Base-by-base conservation (phyloP, 2,888 invertebrate genomes). In the Coleophora flavipennella region DNA sequence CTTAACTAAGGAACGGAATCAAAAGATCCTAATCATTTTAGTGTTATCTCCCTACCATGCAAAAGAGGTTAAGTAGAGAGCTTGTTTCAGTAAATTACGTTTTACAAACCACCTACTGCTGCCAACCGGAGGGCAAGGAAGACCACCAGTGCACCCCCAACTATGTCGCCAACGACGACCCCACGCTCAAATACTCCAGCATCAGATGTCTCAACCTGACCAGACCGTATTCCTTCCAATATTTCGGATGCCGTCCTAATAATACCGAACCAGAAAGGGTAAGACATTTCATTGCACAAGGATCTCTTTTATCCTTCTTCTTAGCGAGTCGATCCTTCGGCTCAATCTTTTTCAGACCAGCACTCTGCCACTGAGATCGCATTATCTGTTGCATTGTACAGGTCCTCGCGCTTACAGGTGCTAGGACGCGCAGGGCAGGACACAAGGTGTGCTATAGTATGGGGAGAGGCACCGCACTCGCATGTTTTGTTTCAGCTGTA, bases 191-290 rank as follows among this genome's bases (percentile, higher is more conserved):
- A 3, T 65, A 62, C 48, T 58, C 61, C 3, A 50, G 51, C 1
- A 55, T 62, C 12, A 48, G 55, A 25, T 66, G 64, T 37, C 42
- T 57, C 39, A 63, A 63, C 38, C 51, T 62, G 49, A 67, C 63
- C 7, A 50, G 57, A 3, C 64, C 66, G 0, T 46, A 56, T 20
- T 55, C 59, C 9, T 65, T 52, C 46, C 64, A 64, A 38, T 52
- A 55, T 0, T 45, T 47, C 11, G 57, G 57, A 3, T 67, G 66
- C 39, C 12, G 55, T n/a, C 45, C 40, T 8, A 56, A 55, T 13
- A 44, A 53, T 7, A 58, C 56, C 0, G 31, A 42, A 3, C 57
- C 57, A 2, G 51, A 57, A 36, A 51, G 57, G 31, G 60, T 62
- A 43, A 43, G 48, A 27, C 38, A 34, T 26, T 31, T 13, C 33